Percentiles rank a stretch among this genome's conserved stretches.
phyloP scores from a whole-genome alignment of 1,140 invertebrate genomes.

The Elymnias hypermnestra region DNA sequence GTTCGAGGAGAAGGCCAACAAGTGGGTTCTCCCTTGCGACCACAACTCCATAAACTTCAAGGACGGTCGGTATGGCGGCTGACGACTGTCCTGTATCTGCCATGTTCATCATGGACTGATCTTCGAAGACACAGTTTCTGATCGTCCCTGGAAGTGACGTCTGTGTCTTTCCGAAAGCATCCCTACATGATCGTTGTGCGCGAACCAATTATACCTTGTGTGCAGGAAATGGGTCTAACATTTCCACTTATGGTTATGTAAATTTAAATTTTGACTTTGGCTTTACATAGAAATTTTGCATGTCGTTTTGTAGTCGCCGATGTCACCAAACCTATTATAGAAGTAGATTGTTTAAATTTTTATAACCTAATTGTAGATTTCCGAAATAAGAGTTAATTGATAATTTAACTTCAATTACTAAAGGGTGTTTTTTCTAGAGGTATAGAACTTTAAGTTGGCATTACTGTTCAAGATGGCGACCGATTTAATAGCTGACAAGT shows the following conservation, averaged over 20 bases:
- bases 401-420: no score
- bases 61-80: conserved; percentile 16
- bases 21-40: conserved; percentile 8
- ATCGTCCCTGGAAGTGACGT: conserved; percentile 4
- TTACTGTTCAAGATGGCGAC: no score
- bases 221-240: conserved; percentile 1
- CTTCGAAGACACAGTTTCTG: not conserved
- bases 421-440: no score
- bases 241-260: conserved; percentile 1
- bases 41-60: conserved; percentile 13
- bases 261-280: conserved; percentile 1
- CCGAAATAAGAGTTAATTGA: no score
- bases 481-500: no score
- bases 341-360: not conserved
- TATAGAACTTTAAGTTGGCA: no score
- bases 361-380: no score
- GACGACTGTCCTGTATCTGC: not conserved
- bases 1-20: not conserved
- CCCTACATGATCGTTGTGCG: not conserved
- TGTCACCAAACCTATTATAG: conserved; percentile 5
- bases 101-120: not conserved
- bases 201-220: not conserved
- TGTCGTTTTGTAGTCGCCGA: conserved; percentile 1
- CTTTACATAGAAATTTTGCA: not conserved
- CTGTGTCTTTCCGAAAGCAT: not conserved